These are phyloP conservation scores for Vulpes ferrilata DNA, from an alignment of 2,113 vertebrate species.

Conservation along the genomic window DNA sequence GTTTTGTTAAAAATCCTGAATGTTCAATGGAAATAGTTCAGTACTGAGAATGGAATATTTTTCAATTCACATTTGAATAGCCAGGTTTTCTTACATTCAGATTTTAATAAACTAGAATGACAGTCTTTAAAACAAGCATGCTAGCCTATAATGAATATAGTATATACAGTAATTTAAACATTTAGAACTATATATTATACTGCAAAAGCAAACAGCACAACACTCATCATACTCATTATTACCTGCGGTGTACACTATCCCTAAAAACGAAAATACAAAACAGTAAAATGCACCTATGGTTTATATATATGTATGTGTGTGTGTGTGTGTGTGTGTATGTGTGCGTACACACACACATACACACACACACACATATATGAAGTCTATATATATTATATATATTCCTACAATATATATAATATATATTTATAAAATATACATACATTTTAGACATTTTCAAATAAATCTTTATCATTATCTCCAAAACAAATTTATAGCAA, in stretches of 20 bases:
- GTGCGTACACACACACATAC: too few species aligned
- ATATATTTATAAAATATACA: slow-evolving; percentile 92
- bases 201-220: slow-evolving; percentile 89
- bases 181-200: slow-evolving; percentile 87
- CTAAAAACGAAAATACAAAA: slow-evolving; percentile 89
- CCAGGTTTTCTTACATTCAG: slow-evolving; percentile 90
- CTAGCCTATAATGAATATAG: slow-evolving; percentile 85
- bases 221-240: slow-evolving; percentile 87
- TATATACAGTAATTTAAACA: slow-evolving; percentile 91
- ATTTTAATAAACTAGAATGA: slow-evolving; percentile 90
- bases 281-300: slow-evolving; percentile 90
- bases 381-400: slow-evolving; percentile 91
- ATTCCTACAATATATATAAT: slow-evolving; percentile 91
- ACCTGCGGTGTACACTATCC: slow-evolving; percentile 86
- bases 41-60: slow-evolving; percentile 85
- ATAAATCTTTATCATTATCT: slow-evolving; percentile 89
- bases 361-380: slow-evolving; percentile 84
- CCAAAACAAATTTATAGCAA: slow-evolving; percentile 89
- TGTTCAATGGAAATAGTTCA: slow-evolving; percentile 85
- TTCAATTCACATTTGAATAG: slow-evolving; percentile 90
- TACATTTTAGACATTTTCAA: slow-evolving; percentile 89
- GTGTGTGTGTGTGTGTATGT: too few species aligned
- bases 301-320: slow-evolving; percentile 60
- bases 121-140: slow-evolving; percentile 91
- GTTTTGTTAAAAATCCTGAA: slow-evolving; percentile 81